phyloP scores from a whole-genome alignment of 2,113 vertebrate species.

The Sciurus niger region DNA sequence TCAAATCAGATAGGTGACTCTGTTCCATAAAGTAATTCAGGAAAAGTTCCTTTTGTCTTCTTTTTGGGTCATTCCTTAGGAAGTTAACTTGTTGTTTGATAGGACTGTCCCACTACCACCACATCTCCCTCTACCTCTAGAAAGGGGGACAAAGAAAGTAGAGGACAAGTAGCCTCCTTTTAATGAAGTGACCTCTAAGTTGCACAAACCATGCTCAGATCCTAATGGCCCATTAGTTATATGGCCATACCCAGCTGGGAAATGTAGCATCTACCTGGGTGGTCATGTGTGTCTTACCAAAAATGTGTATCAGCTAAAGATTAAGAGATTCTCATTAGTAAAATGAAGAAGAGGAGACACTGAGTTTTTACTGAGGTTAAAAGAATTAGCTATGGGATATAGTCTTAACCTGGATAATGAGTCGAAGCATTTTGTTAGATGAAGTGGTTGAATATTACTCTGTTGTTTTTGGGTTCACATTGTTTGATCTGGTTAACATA shows the following conservation, averaged over 20 bases:
- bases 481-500: neutral
- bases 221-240: neutral
- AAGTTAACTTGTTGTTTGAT: constrained; percentile 26
- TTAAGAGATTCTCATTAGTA: constrained; percentile 9
- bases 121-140: neutral
- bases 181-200: constrained; percentile 18
- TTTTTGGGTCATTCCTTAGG: neutral
- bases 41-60: neutral
- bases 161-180: neutral
- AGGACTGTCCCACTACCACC: neutral
- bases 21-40: neutral
- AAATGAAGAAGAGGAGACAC: constrained; percentile 31
- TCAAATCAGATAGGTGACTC: neutral
- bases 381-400: neutral
- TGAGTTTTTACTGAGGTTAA: constrained; percentile 11
- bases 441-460: neutral
- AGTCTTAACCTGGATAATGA: constrained; percentile 1
- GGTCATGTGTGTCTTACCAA: too few species aligned
- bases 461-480: neutral
- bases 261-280: neutral
- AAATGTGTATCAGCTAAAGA: neutral
- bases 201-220: neutral
- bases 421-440: constrained; percentile 20
- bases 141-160: neutral
- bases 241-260: neutral